Conservation (phyloP, 2,113 vertebrate species). For the Ammodytes dubius region DNA sequence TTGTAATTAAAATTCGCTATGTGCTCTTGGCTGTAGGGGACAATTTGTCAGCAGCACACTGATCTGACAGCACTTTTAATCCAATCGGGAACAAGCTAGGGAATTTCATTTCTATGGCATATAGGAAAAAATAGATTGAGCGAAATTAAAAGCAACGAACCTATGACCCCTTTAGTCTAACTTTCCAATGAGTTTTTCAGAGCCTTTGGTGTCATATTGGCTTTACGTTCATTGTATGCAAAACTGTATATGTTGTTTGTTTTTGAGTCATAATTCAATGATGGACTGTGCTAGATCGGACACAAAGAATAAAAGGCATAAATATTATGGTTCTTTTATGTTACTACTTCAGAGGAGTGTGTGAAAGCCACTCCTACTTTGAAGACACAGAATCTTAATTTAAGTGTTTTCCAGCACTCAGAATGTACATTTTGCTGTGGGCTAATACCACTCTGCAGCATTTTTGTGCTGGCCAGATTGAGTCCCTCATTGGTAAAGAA, state of each 20-base stretch:
- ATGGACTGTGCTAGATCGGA: conserved; percentile 8
- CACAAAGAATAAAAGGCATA: conserved; percentile 28
- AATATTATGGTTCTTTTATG: conserved; percentile 69
- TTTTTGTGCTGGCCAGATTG: conserved; percentile 17
- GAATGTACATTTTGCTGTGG: conserved; percentile 14
- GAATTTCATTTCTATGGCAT: conserved; percentile 89
- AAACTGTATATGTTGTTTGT: conserved; percentile 49
- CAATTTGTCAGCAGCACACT: conserved; percentile 88
- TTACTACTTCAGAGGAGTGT: conserved; percentile 54
- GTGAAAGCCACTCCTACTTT: conserved; percentile 53
- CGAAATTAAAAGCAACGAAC: conserved; percentile 86
- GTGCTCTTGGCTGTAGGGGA: conserved; percentile 81
- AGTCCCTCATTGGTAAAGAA: conserved; percentile 29
- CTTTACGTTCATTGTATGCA: conserved; percentile 17
- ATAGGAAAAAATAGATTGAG: conserved; percentile 76
- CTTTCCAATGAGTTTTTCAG: conserved; percentile 18
- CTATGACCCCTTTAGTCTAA: conserved; percentile 50
- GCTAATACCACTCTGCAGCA: conserved; percentile 7
- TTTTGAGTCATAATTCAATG: conserved; percentile 43
- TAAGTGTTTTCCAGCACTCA: conserved; percentile 40
- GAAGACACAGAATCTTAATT: conserved; percentile 41
- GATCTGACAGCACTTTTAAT: conserved; percentile 90
- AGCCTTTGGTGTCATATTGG: conserved; percentile 24
- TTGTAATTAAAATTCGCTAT: conserved; percentile 87
- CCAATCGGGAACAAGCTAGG: conserved; percentile 82